Evolutionary conservation across 2,888 invertebrate genomes (phyloP).

Genomic region (Mechanitis mazaeus): DNA sequence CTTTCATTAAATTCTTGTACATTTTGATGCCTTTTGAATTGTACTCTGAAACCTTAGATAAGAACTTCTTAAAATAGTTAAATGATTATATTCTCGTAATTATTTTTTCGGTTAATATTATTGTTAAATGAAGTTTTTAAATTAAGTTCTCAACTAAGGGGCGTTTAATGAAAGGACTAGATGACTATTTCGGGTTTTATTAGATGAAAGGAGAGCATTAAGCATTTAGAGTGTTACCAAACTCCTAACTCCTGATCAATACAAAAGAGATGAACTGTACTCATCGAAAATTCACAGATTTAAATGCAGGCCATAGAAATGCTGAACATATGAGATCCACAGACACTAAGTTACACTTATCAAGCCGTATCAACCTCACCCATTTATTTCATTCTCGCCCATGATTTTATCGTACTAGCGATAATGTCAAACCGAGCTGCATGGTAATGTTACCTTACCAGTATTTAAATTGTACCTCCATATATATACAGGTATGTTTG

Average conservation of each 20-base stretch:
- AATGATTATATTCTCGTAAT: too few relatives aligned
- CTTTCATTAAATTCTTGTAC: too few relatives aligned
- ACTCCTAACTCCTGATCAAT: neutral
- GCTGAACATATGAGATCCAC: slow-evolving; percentile 19
- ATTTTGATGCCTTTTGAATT: too few relatives aligned
- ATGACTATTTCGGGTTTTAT: too few relatives aligned
- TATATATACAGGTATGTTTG: neutral
- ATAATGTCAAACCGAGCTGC: slow-evolving; percentile 33
- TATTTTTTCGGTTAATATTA: too few relatives aligned
- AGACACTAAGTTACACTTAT: slow-evolving; percentile 29
- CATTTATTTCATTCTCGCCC: slow-evolving; percentile 31
- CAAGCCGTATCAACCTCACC: slow-evolving; percentile 25
- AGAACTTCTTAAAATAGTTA: too few relatives aligned
- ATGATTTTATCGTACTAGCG: slow-evolving; percentile 31
- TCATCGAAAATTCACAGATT: neutral
- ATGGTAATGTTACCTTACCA: slow-evolving; percentile 26
- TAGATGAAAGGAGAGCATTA: too few relatives aligned
- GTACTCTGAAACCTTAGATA: too few relatives aligned
- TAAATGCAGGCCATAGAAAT: slow-evolving; percentile 13
- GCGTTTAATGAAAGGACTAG: too few relatives aligned
- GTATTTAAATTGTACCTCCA: slow-evolving; percentile 1
- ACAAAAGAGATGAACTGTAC: neutral
- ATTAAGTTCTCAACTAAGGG: too few relatives aligned
- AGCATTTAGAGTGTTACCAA: too few relatives aligned
- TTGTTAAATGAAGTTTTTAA: too few relatives aligned